Base-by-base conservation (phyloP, 2,113 vertebrate species). In the Oriolus oriolus region DNA sequence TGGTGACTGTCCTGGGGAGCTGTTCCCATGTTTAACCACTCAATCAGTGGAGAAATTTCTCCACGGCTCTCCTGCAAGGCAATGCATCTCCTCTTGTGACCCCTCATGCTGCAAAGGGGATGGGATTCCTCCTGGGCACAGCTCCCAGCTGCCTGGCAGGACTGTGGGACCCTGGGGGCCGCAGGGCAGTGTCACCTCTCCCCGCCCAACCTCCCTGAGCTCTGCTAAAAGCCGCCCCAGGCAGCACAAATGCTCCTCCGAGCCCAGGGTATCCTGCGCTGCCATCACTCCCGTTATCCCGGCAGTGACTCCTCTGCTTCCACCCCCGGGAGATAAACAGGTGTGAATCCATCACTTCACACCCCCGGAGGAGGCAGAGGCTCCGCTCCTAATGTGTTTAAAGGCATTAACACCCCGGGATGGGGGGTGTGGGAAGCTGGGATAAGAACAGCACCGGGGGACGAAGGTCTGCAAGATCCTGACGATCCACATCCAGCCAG, bases 401-500 rank as follows among this genome's bases (percentile, higher is more conserved):
- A 54, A 81, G 39, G 93, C 83, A 90, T 74, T 42, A 76, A 45
- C 3, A 5, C 30, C 42, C 59, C 1, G 0, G 60, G 71, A 24
- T 70, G 59, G 89, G 86, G 85, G 87, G 76, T 68, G 83, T 1
- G 45, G 85, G 90, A 61, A 76, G 78, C 77, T 4, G 77, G 90
- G 74, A 64, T n/a, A 71, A 93, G 30, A 1, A 6, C 2, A 16
- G 89, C 0, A 22, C 90, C 85, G 22, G 90, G 73, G 71, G 88
- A 90, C 0, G 4, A 74, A 60, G 83, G 81, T 44, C 79, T 77
- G 83, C 11, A 18, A 31, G 91, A 74, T 89, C 83, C 20, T 19
- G 53, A 80, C 92, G 84, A 96, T 95, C 91, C 65, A 71, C 30
- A 77, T 26, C 90, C 92, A 92, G 21, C 82, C 96, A 96, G 95